These are phyloP conservation scores for Bedellia somnulentella DNA, from an alignment of 2,888 invertebrate species.

Conservation along the genomic window DNA sequence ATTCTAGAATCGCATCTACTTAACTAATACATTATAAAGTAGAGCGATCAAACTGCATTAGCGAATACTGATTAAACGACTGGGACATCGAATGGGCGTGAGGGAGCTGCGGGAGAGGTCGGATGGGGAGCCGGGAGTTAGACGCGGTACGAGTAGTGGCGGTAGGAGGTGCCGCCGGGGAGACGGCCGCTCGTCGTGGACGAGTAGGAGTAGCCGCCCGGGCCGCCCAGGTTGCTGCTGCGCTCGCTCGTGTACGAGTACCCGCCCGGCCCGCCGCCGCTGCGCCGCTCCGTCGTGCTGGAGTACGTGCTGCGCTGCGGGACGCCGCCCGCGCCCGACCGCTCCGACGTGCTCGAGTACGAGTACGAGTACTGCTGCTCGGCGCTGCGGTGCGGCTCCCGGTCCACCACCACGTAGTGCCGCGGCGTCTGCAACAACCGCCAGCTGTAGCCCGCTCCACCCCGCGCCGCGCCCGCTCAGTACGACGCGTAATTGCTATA, in stretches of 20 bases:
- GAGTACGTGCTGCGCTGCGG: constrained; percentile 70
- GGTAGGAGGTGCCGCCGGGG: constrained; percentile 80
- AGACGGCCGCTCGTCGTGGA: constrained; percentile 77
- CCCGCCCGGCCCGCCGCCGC: constrained; percentile 73
- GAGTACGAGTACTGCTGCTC: constrained; percentile 87
- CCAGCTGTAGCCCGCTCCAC: constrained; percentile 31
- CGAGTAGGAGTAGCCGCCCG: constrained; percentile 84
- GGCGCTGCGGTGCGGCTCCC: constrained; percentile 68
- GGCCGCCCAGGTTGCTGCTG: constrained; percentile 71
- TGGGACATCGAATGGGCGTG: too few relatives aligned
- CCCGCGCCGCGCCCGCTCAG: constrained; percentile 26
- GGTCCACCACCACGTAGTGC: constrained; percentile 85
- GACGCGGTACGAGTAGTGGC: constrained; percentile 86
- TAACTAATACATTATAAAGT: constrained; percentile 34
- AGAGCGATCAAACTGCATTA: constrained; percentile 47
- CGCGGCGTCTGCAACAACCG: constrained; percentile 75
- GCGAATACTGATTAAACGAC: constrained; percentile 50
- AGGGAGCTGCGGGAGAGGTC: constrained; percentile 16
- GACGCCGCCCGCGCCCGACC: constrained; percentile 39
- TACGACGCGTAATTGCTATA: constrained; percentile 57
- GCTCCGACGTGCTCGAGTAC: constrained; percentile 68
- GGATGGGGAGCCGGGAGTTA: constrained; percentile 49
- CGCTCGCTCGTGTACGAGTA: constrained; percentile 78
- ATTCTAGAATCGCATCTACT: constrained; percentile 36
- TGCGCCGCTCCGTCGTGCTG: constrained; percentile 68